Percentiles rank a stretch among this genome's conserved stretches.
These are phyloP conservation scores for Hippocampus kuda DNA, from an alignment of 2,797 vertebrate genomes.

Conservation along the genomic window DNA sequence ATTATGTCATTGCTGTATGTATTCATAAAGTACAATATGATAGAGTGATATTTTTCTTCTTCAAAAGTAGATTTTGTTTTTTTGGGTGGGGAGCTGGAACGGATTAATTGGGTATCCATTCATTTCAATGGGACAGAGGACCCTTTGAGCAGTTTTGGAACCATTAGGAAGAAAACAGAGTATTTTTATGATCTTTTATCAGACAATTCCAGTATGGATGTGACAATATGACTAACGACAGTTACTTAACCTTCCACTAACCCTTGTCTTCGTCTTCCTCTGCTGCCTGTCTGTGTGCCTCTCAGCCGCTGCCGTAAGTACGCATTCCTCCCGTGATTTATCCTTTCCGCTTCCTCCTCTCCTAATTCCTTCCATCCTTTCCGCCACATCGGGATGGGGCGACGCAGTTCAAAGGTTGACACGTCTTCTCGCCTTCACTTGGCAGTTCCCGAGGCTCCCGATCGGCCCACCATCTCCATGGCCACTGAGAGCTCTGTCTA, in stretches of 20 bases:
- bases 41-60: not conserved
- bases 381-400: slow-evolving; percentile 9
- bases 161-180: not conserved
- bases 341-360: slow-evolving; percentile 20
- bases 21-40: no score
- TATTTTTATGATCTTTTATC: not conserved
- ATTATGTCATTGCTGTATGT: no score
- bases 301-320: slow-evolving; percentile 69
- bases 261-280: slow-evolving; percentile 3
- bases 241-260: slow-evolving; percentile 1
- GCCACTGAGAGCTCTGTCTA: slow-evolving; percentile 88
- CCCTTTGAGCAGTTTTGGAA: not conserved
- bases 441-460: slow-evolving; percentile 87
- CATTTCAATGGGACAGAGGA: not conserved
- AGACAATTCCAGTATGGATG: not conserved
- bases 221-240: not conserved
- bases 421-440: not conserved
- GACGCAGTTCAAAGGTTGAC: not conserved
- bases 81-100: no score
- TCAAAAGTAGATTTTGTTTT: no score
- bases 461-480: slow-evolving; percentile 86
- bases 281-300: slow-evolving; percentile 55
- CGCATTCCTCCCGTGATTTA: slow-evolving; percentile 42
- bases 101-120: no score
- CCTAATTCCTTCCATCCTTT: slow-evolving; percentile 14